These are phyloP conservation scores for Agrochola circellaris DNA, from an alignment of 2,888 invertebrate species.

Conservation along the genomic window DNA sequence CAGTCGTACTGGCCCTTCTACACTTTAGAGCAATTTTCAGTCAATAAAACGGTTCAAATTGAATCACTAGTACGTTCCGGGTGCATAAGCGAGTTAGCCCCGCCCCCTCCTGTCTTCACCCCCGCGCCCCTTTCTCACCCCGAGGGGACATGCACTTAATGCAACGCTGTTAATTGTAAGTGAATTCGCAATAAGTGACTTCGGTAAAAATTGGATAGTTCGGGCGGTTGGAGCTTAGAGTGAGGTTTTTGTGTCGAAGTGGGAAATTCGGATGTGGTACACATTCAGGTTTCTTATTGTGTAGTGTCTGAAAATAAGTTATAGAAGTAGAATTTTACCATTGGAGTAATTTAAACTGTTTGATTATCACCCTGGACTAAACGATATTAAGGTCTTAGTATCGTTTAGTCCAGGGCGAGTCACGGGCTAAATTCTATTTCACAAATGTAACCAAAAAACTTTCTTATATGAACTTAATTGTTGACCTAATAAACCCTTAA, in stretches of 20 bases:
- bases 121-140: conserved; percentile 23
- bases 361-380: no score
- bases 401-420: not conserved
- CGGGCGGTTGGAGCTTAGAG: conserved; percentile 11
- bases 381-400: no score
- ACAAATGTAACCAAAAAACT: not conserved
- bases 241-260: not conserved
- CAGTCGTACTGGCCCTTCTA: conserved; percentile 55
- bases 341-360: not conserved
- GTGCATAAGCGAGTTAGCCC: conserved; percentile 72
- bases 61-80: conserved; percentile 71
- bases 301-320: not conserved
- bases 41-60: conserved; percentile 74
- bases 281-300: not conserved
- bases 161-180: conserved; percentile 66
- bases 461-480: not conserved
- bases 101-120: conserved; percentile 33
- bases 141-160: conserved; percentile 68
- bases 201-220: conserved; percentile 57
- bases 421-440: no score
- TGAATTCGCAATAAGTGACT: conserved; percentile 64
- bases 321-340: not conserved
- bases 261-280: not conserved
- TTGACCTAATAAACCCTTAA: not conserved
- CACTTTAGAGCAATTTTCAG: conserved; percentile 72